Conservation (phyloP, 2,888 invertebrate species). For the Synanthedon andrenaeformis region DNA sequence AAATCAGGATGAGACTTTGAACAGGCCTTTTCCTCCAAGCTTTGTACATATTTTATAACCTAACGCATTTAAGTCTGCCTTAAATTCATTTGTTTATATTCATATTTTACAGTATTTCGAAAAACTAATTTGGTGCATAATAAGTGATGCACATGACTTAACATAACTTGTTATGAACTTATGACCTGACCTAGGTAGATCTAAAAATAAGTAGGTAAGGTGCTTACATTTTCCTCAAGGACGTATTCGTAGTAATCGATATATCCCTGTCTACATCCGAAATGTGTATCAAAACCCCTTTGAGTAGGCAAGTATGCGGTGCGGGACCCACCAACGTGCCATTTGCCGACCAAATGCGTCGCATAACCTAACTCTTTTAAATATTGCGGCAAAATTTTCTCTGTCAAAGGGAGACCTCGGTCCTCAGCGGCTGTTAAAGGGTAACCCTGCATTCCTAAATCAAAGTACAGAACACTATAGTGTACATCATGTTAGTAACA, state of each 20-base stretch:
- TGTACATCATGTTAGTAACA: neutral
- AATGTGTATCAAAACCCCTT: conserved; percentile 86
- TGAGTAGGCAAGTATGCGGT: conserved; percentile 74
- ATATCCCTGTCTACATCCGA: conserved; percentile 86
- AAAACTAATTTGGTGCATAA: too few relatives aligned
- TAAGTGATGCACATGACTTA: too few relatives aligned
- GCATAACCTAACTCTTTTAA: conserved; percentile 76
- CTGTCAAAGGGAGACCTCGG: conserved; percentile 48
- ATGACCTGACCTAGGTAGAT: neutral
- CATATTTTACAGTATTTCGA: too few relatives aligned
- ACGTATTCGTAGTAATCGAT: conserved; percentile 81
- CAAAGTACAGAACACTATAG: conserved; percentile 3
- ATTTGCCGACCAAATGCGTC: conserved; percentile 86
- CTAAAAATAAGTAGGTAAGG: neutral
- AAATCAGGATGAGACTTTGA: too few relatives aligned
- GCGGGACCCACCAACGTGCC: conserved; percentile 75
- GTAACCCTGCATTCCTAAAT: conserved; percentile 56
- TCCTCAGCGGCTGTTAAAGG: conserved; percentile 54
- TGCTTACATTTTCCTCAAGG: conserved; percentile 37
- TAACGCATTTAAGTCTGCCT: too few relatives aligned
- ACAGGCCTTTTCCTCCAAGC: too few relatives aligned
- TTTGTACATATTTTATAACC: too few relatives aligned
- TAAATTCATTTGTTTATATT: too few relatives aligned
- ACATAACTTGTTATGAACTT: too few relatives aligned
- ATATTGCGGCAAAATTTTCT: conserved; percentile 72